These are phyloP conservation scores for Chelonia mydas DNA, from an alignment of 2,797 vertebrate genomes.

Conservation along the genomic window DNA sequence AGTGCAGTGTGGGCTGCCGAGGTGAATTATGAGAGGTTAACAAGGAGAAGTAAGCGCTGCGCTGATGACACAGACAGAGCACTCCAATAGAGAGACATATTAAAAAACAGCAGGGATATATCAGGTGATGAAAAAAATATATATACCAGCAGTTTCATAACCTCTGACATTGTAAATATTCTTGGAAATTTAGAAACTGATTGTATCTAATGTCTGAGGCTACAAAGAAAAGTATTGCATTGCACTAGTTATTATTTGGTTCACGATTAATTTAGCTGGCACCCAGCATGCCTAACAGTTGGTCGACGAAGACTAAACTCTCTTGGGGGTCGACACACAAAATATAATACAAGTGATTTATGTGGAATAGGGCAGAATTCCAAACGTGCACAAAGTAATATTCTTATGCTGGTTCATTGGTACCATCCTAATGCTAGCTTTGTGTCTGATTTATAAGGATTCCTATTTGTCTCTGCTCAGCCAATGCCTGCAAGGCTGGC, in stretches of 20 bases:
- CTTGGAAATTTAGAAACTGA: conserved; percentile 2
- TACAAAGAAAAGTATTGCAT: background rate
- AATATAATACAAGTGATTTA: conserved; percentile 14
- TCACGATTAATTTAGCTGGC: conserved; percentile 46
- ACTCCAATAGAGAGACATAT: conserved; percentile 27
- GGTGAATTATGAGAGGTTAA: conserved; percentile 54
- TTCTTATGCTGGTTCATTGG: background rate
- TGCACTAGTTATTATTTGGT: background rate
- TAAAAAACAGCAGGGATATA: conserved; percentile 57
- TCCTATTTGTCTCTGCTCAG: background rate
- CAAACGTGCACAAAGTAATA: fast-evolving
- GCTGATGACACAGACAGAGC: conserved; percentile 20
- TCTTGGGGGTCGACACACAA: background rate
- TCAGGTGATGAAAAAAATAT: conserved; percentile 8
- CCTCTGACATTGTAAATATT: background rate
- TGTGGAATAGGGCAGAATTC: background rate
- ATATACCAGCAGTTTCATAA: background rate
- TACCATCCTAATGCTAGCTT: background rate
- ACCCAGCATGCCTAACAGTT: background rate
- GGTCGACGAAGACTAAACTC: background rate
- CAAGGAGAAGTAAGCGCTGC: conserved; percentile 14
- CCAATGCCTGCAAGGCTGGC: background rate
- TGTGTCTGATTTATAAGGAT: conserved; percentile 31
- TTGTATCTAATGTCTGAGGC: background rate
- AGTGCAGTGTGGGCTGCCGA: background rate